Percentiles rank a stretch among this genome's conserved stretches.
phyloP scores from a whole-genome alignment of 1,140 invertebrate genomes.

The Dendroctonus valens region DNA sequence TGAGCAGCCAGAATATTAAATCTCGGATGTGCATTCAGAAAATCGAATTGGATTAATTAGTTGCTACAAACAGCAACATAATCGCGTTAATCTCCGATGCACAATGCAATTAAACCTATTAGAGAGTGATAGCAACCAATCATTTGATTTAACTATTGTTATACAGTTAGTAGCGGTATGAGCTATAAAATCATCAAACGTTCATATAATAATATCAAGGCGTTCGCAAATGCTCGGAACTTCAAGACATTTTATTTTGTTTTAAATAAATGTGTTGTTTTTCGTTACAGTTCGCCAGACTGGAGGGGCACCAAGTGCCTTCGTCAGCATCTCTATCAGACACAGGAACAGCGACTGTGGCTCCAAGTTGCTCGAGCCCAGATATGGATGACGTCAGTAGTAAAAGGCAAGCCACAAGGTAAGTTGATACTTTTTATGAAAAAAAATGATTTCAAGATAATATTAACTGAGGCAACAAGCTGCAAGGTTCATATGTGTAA shows the following conservation, averaged over 20 bases:
- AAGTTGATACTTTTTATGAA: slow-evolving; percentile 3
- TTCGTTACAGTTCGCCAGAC: slow-evolving; percentile 39
- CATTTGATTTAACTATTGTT: too few species aligned
- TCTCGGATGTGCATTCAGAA: too few species aligned
- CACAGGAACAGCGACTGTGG: slow-evolving; percentile 38
- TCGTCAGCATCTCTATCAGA: slow-evolving; percentile 34
- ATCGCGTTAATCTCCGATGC: too few species aligned
- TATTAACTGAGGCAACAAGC: background rate
- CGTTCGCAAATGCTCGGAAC: too few species aligned
- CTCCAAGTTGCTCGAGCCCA: slow-evolving; percentile 47
- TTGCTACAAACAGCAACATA: too few species aligned
- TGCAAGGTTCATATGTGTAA: background rate
- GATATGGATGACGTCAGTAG: slow-evolving; percentile 62
- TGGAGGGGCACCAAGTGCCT: slow-evolving; percentile 44
- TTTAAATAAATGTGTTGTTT: background rate
- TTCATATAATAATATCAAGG: too few species aligned
- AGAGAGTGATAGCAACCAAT: too few species aligned
- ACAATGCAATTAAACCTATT: too few species aligned
- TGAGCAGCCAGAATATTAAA: too few species aligned
- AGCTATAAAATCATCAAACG: too few species aligned
- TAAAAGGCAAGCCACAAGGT: slow-evolving; percentile 59
- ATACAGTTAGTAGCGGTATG: too few species aligned
- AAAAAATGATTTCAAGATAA: background rate
- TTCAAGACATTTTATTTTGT: background rate
- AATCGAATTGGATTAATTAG: too few species aligned